Percentiles rank a stretch among this genome's conserved stretches.
Evolutionary conservation across 2,888 invertebrate species (phyloP).

Genomic region (Phytoseiulus persimilis): DNA sequence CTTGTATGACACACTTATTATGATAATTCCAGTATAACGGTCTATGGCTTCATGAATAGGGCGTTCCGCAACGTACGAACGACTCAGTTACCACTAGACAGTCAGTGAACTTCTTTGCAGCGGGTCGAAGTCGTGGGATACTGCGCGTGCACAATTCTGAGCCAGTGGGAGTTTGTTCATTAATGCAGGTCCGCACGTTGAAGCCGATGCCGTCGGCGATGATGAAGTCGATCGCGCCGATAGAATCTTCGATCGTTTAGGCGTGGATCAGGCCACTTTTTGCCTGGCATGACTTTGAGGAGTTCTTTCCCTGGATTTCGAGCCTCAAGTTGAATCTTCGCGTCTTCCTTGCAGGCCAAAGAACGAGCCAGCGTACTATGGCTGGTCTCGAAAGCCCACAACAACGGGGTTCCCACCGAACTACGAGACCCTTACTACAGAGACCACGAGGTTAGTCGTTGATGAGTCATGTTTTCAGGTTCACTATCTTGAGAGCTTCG

Average conservation of each 20-base stretch:
- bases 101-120: neutral
- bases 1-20: neutral
- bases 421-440: slow-evolving; percentile 86
- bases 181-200: too few relatives aligned
- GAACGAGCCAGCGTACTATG: slow-evolving; percentile 90
- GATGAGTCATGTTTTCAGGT: neutral
- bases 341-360: slow-evolving; percentile 70
- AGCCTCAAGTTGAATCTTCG: neutral
- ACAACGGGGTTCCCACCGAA: slow-evolving; percentile 70
- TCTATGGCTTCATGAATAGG: neutral
- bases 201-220: too few relatives aligned
- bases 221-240: too few relatives aligned
- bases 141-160: neutral
- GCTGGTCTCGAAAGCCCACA: slow-evolving; percentile 90
- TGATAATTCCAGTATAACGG: neutral
- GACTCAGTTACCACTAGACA: neutral
- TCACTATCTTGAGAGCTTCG: neutral
- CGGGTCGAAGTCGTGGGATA: neutral
- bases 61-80: neutral
- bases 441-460: slow-evolving; percentile 70
- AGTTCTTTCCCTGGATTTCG: too few relatives aligned
- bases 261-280: too few relatives aligned
- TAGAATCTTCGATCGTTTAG: too few relatives aligned
- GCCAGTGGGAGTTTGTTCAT: neutral
- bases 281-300: too few relatives aligned